These are phyloP conservation scores for Lasioglossum albipes DNA, from an alignment of 1,140 invertebrate species.

Conservation along the genomic window DNA sequence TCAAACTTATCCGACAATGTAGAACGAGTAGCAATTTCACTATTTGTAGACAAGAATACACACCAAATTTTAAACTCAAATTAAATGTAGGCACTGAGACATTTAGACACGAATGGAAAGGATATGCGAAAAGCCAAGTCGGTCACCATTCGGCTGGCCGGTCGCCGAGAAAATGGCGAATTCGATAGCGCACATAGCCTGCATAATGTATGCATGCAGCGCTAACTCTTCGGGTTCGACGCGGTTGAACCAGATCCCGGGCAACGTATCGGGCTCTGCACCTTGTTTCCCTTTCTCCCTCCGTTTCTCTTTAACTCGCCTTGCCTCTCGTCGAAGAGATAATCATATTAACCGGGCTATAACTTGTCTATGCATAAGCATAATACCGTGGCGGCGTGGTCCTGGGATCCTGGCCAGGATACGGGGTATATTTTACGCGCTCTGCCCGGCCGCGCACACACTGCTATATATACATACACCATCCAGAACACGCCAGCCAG, in stretches of 20 bases:
- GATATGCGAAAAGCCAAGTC: too few relatives aligned
- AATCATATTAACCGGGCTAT: constrained; percentile 78
- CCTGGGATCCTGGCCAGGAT: constrained; percentile 77
- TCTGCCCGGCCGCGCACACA: constrained; percentile 52
- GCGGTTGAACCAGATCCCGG: constrained; percentile 26
- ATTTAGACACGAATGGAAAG: too few relatives aligned
- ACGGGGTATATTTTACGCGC: constrained; percentile 74
- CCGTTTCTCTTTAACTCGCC: constrained; percentile 37
- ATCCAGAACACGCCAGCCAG: constrained; percentile 42
- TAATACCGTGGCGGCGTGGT: constrained; percentile 71
- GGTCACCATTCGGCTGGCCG: background rate
- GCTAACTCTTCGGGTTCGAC: constrained; percentile 19
- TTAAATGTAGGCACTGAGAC: too few relatives aligned
- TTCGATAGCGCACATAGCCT: background rate
- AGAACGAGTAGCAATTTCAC: too few relatives aligned
- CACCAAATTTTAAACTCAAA: too few relatives aligned
- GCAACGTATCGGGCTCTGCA: constrained; percentile 25
- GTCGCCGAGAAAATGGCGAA: background rate
- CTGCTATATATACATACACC: constrained; percentile 1
- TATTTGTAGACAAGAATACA: too few relatives aligned
- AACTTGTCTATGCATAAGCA: constrained; percentile 80
- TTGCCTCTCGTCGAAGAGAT: constrained; percentile 74
- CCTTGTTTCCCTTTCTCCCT: constrained; percentile 41
- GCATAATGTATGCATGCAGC: constrained; percentile 34
- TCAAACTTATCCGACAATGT: too few relatives aligned